Evolutionary conservation across 2,888 invertebrate species (phyloP), one percentile per base, ranked within the genome.

Genomic region (Panzeria rudis): DNA sequence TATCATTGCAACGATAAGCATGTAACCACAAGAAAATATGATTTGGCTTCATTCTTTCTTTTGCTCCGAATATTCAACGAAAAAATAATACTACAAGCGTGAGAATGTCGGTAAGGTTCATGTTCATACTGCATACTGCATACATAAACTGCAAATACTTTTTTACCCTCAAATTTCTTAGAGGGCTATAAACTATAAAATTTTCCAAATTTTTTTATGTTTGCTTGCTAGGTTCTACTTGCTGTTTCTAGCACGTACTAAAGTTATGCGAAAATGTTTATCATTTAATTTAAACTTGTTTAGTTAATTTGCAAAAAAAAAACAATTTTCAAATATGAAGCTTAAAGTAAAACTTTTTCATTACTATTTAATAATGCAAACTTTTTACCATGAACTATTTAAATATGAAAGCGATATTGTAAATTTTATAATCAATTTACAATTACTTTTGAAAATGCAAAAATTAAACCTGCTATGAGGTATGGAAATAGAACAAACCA

Each of bases 1-100:
- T 85, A 85, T 78, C 85, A 62, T 82, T 78, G 82, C 85, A 73
- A 82, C 75, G 85, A 81, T 82, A 81, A 85, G 71, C 73, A 71
- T 78, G 82, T 64, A 85, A 82, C 85, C 85, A 52, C 75, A 85
- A 78, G 78, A 85, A 85, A 85, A 85, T 85, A 85, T 82, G 85
- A 85, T 85, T 78, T 85, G 81, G 78, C 59, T 82, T 78, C 50
- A 59, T 50, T 20, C 50, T 17, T 71, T 61, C 52, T 61, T 72
- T 54, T 61, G 59, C 61, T 50, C 7, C 35, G 59, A 64, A 75
- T 64, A 75, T 64, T 64, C 64, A 75, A 54, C 25, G 23, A 17
- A 64, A 54, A 41, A 64, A n/a, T 25, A 64, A 20, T 29, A 38
- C n/a, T 29, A 5, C n/a, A 15, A 73, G 68, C 32, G 44, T 56